These are phyloP conservation scores for Typhlichthys eigenmanni DNA, from an alignment of 2,797 vertebrate species.

Conservation along the genomic window DNA sequence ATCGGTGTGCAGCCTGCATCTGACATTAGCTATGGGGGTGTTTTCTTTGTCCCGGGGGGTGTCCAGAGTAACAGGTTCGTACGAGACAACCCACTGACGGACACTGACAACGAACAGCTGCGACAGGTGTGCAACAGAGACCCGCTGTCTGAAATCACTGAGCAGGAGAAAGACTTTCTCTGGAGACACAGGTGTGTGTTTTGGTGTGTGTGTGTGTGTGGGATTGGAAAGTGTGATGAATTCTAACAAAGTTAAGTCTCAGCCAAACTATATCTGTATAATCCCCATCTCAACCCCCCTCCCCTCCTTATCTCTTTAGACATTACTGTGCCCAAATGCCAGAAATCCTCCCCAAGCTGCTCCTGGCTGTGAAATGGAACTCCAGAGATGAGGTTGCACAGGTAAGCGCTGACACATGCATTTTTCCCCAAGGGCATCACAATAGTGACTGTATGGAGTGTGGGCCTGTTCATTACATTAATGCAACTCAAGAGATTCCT, in stretches of 20 bases:
- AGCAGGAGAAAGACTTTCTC: constrained; percentile 98
- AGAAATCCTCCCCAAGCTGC: constrained; percentile 96
- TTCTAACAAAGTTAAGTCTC: background rate
- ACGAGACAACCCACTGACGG: constrained; percentile 91
- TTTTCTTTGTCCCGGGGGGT: background rate
- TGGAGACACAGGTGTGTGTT: constrained; percentile 90
- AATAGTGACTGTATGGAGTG: background rate
- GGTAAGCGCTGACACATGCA: constrained; percentile 68
- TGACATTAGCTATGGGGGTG: too few relatives aligned
- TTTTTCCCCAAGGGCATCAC: constrained; percentile 22
- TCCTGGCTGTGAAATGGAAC: constrained; percentile 98
- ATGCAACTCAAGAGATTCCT: constrained; percentile 18
- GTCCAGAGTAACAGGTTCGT: constrained; percentile 92
- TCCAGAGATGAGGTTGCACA: constrained; percentile 98
- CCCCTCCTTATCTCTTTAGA: constrained; percentile 63
- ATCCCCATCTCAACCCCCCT: background rate
- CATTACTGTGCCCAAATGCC: constrained; percentile 92
- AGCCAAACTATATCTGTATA: too few relatives aligned
- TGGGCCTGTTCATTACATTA: background rate
- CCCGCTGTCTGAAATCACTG: constrained; percentile 98
- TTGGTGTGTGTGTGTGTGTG: background rate
- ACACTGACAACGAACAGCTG: constrained; percentile 94
- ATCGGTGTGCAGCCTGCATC: too few relatives aligned
- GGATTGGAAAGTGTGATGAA: background rate
- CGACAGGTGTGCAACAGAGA: constrained; percentile 92